Evolutionary conservation across 2,888 invertebrate species (phyloP).

Genomic region (Bellardia pandia): DNA sequence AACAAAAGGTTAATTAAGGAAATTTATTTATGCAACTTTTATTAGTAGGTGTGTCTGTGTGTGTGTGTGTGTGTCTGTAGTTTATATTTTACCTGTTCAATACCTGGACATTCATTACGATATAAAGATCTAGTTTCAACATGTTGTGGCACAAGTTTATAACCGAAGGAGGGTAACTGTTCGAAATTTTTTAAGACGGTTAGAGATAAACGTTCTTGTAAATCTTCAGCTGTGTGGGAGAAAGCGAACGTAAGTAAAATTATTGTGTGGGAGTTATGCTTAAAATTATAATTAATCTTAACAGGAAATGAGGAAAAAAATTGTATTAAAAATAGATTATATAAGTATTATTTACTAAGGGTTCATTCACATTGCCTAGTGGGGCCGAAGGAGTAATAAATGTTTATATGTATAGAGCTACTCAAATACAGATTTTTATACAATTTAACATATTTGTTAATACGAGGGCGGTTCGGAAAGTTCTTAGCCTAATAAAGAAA

Average conservation of each 20-base stretch:
- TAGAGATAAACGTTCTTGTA: slow-evolving; percentile 90
- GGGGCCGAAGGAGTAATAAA: too few species aligned
- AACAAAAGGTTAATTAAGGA: slow-evolving; percentile 37
- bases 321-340: too few species aligned
- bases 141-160: slow-evolving; percentile 93
- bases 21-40: neutral
- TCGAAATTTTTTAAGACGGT: slow-evolving; percentile 90
- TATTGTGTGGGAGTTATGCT: too few species aligned
- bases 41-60: neutral
- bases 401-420: too few species aligned
- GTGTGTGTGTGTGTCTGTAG: neutral
- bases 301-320: too few species aligned
- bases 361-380: too few species aligned
- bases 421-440: too few species aligned
- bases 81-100: slow-evolving; percentile 87
- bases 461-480: too few species aligned
- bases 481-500: too few species aligned
- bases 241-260: neutral
- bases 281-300: too few species aligned
- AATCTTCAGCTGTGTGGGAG: slow-evolving; percentile 84
- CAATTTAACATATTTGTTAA: too few species aligned
- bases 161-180: slow-evolving; percentile 91
- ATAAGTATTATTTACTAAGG: too few species aligned
- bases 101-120: slow-evolving; percentile 89
- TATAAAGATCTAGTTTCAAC: slow-evolving; percentile 94